phyloP scores from a whole-genome alignment of 2,797 vertebrate genomes.

The Xenopus petersii region DNA sequence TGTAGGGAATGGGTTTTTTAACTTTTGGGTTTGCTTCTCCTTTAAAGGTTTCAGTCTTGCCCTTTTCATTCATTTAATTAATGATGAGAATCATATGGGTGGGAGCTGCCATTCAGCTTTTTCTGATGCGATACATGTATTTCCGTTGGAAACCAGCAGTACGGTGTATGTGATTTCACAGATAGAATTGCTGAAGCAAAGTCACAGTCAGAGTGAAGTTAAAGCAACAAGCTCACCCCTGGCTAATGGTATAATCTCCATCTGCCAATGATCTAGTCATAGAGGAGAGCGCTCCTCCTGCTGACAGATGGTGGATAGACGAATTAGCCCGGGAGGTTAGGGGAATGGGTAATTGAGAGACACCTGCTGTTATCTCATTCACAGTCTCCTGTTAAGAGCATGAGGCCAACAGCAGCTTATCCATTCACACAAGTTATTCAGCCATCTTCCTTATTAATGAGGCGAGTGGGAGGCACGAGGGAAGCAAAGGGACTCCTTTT shows the following conservation, averaged over 20 bases:
- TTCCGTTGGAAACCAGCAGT: too few relatives aligned
- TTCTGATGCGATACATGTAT: too few relatives aligned
- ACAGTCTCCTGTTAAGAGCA: slow-evolving; percentile 39
- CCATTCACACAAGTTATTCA: slow-evolving; percentile 22
- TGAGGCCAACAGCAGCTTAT: slow-evolving; percentile 29
- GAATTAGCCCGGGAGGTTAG: slow-evolving; percentile 14
- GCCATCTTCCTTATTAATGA: slow-evolving; percentile 25
- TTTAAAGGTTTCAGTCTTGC: too few relatives aligned
- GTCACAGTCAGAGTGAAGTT: slow-evolving; percentile 32
- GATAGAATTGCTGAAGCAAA: neutral
- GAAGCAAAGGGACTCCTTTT: slow-evolving; percentile 3
- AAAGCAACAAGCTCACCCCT: slow-evolving; percentile 7
- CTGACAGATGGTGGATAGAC: slow-evolving; percentile 39
- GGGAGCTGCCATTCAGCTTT: too few relatives aligned
- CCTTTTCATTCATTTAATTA: too few relatives aligned
- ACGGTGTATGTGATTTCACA: too few relatives aligned
- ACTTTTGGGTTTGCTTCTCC: too few relatives aligned
- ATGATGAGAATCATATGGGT: too few relatives aligned
- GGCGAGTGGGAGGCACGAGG: slow-evolving; percentile 14
- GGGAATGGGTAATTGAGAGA: slow-evolving; percentile 12
- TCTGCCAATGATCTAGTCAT: slow-evolving; percentile 43
- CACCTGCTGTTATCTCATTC: slow-evolving; percentile 46
- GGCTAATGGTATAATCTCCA: slow-evolving; percentile 36
- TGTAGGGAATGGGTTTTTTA: too few relatives aligned
- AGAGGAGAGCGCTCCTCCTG: slow-evolving; percentile 24